Evolutionary conservation across 2,113 vertebrate genomes (phyloP), one percentile per base, ranked within the genome.

Genomic region (Nothobranchius furzeri): DNA sequence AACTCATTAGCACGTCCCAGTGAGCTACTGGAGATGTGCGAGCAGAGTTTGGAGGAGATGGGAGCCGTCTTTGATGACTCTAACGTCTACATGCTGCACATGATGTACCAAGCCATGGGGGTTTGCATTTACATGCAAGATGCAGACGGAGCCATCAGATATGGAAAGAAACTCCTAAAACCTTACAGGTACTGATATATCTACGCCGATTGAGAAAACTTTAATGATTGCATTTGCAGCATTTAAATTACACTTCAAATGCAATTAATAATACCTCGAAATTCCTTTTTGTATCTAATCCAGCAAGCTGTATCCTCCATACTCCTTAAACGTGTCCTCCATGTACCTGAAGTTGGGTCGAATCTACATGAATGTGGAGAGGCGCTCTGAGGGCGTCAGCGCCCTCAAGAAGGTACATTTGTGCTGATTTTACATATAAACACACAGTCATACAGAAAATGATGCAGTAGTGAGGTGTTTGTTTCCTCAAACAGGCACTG

Each of bases 101-200:
- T 99, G 96, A 96, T 95, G 94, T 99, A 99, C 90, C 98, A 99
- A 83, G 96, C 96, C 79, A 99, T 99, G 97, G 98, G 98, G 1
- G 93, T 99, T 56, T 99, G 96, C 76, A 81, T 98, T 15, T 97
- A 94, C 1, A 86, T 93, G 92, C 90, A 95, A 53, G 94, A 96
- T 79, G 91, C 93, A 88, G 93, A 96, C 0, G 92, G 92, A 42
- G 96, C 97, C 0, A 84, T 98, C 65, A 82, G 86, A 40, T 97
- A 98, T 0, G 98, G 97, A 0, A 94, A 96, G 89, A 98, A 96
- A 75, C 93, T 99, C 85, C 89, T 97, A 73, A 93, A 91, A 75
- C 94, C 93, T 0, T 99, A 96, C 94, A 95, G 93, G 98, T 99
- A 56, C 20, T 2, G 7, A 50, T 2, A 42, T 4, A 11, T 42